Evolutionary conservation across 2,797 vertebrate genomes (phyloP), one percentile per base, ranked within the genome.

Genomic region (Alauda arvensis): DNA sequence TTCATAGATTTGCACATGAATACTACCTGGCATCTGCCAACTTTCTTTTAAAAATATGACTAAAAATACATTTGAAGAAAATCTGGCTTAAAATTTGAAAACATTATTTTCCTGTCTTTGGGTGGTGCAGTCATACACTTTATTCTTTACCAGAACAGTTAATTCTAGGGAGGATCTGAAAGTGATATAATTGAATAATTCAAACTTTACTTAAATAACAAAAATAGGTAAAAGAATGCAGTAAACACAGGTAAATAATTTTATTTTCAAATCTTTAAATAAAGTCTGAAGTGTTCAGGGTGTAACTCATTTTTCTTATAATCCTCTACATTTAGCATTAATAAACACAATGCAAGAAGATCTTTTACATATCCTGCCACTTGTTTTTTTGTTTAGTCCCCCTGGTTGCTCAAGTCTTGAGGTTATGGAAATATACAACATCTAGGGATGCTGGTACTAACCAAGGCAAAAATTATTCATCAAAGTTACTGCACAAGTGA

Each of bases 1-100:
- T 26, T 68, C 24, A 45, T 23, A 71, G 28, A 25, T 45, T 18
- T 68, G 23, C n/a, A 45, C 17, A 28, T 1, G 4, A 89, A 56
- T 18, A 43, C 23, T 77, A 29, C 31, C 37, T 77, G 81, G 63
- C 6, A 87, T 67, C n/a, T 85, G 34, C 39, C 86, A 21, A 62
- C 10, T 75, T 80, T 62, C 19, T 13, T 23, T 46, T 40, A n/a
- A 80, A 86, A 89, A 75, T 33, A 5, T 42, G 21, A 31, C 11
- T 63, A n/a, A 80, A 88, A 90, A 71, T 42, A n/a, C 8, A 61
- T 70, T 84, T 68, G 21, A 28, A 61, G 20, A 87, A 88, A 83
- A 81, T 52, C 21, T 25, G 11, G 14, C 56, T 89, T 79, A 81
- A 83, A 90, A 85, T 77, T 76, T 65, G 26, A 87, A 89, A 42